Base-by-base conservation (phyloP, 1,140 invertebrate genomes). In the Papilio xuthus region DNA sequence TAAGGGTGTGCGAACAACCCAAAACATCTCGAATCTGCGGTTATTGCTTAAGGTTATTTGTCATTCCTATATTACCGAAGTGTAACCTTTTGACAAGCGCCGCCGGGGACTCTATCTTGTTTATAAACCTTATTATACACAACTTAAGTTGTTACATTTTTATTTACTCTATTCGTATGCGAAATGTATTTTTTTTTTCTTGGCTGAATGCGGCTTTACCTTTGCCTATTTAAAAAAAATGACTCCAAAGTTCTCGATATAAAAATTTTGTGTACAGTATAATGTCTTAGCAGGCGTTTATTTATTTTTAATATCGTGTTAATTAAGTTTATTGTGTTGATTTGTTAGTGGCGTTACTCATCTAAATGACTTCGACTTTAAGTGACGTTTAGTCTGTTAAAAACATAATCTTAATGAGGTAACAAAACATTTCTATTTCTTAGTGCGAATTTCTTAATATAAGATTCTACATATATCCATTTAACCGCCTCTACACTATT, bases 1-100 rank as follows among this genome's bases (percentile, higher is more conserved):
- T 82, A 89, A 90, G 89, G 80, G 89, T 83, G 87, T 92, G 91
- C 87, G 91, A 93, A 91, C 90, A 78, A 77, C 82, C 78, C 80
- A 74, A 75, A 82, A 85, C 82, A 77, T 80, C 73, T 81, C 37
- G 42, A 63, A 76, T 76, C 74, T 75, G 74, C 56, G 50, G 74
- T 76, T 76, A 60, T 76, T 60, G 18, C 32, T 41, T 3, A 74
- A 76, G 80, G 83, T 84, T 86, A 81, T 89, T 85, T 86, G 80
- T 86, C 82, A 84, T 67, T 37, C 28, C 82, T 82, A 83, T 79
- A 84, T 84, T 75, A 81, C 80, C 82, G 75, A 82, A 79, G 84
- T 88, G 87, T 80, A 69, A 88, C 78, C 89, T 88, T 91, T 92
- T 91, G 90, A 85, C 89, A 86, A 87, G 69, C 84, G 88, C 90